Conservation (phyloP, 2,113 vertebrate genomes). For the Trichechus manatus region DNA sequence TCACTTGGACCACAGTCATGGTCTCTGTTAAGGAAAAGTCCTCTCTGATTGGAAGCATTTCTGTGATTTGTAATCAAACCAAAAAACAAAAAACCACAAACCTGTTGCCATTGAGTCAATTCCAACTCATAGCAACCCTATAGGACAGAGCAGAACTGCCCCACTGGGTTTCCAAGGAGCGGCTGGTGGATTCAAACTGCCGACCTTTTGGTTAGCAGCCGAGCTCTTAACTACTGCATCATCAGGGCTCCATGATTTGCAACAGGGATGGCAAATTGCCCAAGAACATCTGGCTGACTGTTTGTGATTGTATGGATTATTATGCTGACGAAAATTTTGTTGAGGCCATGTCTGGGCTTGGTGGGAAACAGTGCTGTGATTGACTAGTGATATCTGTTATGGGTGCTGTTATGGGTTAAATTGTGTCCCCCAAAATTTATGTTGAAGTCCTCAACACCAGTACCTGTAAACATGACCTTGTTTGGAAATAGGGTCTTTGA, state of each 20-base stretch:
- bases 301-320: neutral
- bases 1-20: neutral
- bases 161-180: too few species aligned
- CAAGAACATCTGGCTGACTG: neutral
- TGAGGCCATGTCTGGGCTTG: neutral
- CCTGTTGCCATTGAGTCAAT: too few species aligned
- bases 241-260: neutral
- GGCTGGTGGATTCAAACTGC: too few species aligned
- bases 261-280: neutral
- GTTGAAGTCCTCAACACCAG: neutral
- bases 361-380: neutral
- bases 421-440: neutral
- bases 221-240: too few species aligned
- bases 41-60: neutral
- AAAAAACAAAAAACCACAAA: too few species aligned
- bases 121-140: too few species aligned
- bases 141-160: too few species aligned
- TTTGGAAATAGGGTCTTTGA: neutral
- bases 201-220: too few species aligned
- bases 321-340: neutral
- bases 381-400: neutral
- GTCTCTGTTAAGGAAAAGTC: neutral
- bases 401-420: neutral
- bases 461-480: neutral
- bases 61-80: neutral